These are phyloP conservation scores for Bufo bufo DNA, from an alignment of 2,113 vertebrate species.

Conservation along the genomic window DNA sequence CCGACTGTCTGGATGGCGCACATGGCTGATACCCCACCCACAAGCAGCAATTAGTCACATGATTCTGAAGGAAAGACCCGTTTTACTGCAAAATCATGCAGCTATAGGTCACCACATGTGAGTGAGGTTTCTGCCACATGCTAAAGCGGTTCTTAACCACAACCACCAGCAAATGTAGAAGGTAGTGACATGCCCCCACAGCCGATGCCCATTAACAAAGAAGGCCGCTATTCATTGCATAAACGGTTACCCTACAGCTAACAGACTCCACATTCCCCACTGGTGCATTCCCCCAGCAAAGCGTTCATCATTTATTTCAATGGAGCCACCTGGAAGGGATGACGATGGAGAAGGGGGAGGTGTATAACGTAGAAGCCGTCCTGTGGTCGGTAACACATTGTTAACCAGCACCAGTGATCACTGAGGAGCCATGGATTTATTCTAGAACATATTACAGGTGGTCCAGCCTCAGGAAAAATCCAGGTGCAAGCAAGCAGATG, in stretches of 20 bases:
- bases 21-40: too few species aligned
- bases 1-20: too few species aligned
- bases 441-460: slow-evolving; percentile 23
- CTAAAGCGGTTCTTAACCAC: too few species aligned
- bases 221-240: neutral
- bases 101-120: too few species aligned
- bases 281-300: neutral
- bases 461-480: slow-evolving; percentile 7
- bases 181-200: neutral
- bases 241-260: neutral
- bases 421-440: neutral
- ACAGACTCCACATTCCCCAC: neutral
- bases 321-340: neutral
- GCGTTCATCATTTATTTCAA: neutral
- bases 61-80: too few species aligned
- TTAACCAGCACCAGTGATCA: slow-evolving; percentile 17
- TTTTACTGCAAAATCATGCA: too few species aligned
- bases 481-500: neutral
- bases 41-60: too few species aligned
- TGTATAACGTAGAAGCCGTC: neutral
- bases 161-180: neutral
- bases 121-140: too few species aligned
- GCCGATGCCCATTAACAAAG: neutral
- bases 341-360: neutral
- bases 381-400: neutral